phyloP scores from a whole-genome alignment of 2,888 invertebrate genomes.

The Brachyptera risi region DNA sequence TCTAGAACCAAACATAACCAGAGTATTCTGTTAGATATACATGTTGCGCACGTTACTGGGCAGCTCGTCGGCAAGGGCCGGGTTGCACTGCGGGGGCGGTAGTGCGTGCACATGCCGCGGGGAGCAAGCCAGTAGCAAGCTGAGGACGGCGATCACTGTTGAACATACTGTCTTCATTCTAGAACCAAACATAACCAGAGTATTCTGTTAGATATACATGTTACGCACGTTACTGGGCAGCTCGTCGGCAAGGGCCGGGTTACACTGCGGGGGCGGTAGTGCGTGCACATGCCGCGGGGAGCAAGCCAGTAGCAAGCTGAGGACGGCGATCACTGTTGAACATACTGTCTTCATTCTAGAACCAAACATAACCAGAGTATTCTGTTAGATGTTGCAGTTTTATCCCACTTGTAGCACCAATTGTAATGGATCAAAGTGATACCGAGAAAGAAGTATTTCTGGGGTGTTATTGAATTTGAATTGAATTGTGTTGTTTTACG shows the following conservation, averaged over 20 bases:
- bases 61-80: conserved; percentile 56
- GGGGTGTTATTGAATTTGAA: too few species aligned
- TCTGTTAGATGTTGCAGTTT: too few species aligned
- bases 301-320: conserved; percentile 15
- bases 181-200: background rate
- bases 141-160: conserved; percentile 11
- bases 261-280: conserved; percentile 55
- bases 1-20: conserved; percentile 11
- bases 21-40: too few species aligned
- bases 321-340: conserved; percentile 13
- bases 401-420: too few species aligned
- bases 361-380: too few species aligned
- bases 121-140: conserved; percentile 28
- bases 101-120: conserved; percentile 45
- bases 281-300: conserved; percentile 43
- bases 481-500: too few species aligned
- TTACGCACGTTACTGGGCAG: conserved; percentile 58
- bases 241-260: conserved; percentile 55
- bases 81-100: conserved; percentile 55
- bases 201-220: too few species aligned
- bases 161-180: conserved; percentile 25
- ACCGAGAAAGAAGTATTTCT: too few species aligned
- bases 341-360: conserved; percentile 26
- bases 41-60: conserved; percentile 57
- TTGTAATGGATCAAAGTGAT: too few species aligned